Evolutionary conservation across 2,113 vertebrate genomes (phyloP).

Genomic region (Protomyctophum bolini): DNA sequence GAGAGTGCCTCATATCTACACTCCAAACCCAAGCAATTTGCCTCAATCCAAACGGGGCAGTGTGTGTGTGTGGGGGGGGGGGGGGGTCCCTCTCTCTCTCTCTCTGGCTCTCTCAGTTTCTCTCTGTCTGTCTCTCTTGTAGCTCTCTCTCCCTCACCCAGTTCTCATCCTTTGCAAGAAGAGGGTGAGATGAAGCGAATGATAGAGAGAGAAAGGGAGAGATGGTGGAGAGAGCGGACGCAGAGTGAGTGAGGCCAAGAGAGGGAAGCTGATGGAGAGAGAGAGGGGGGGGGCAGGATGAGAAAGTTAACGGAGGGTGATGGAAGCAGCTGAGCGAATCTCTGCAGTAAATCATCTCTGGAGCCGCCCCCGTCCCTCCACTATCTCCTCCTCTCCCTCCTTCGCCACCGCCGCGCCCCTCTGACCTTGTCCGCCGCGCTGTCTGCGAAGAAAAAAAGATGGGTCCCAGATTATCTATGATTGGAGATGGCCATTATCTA

Average conservation of each 20-base stretch:
- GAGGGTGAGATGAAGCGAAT: slow-evolving; percentile 58
- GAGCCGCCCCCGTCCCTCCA: slow-evolving; percentile 63
- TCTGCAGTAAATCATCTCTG: slow-evolving; percentile 76
- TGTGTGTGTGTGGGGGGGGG: slow-evolving; percentile 15
- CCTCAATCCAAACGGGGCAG: slow-evolving; percentile 42
- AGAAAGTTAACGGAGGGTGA: slow-evolving; percentile 79
- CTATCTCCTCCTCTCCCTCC: slow-evolving; percentile 57
- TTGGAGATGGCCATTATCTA: slow-evolving; percentile 84
- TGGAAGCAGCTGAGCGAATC: slow-evolving; percentile 78
- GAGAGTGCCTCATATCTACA: slow-evolving; percentile 29
- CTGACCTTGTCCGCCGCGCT: slow-evolving; percentile 80
- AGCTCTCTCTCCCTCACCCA: neutral
- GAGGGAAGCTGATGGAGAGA: neutral
- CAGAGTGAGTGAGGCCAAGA: slow-evolving; percentile 1
- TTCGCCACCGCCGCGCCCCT: slow-evolving; percentile 52
- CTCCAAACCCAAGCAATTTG: slow-evolving; percentile 55
- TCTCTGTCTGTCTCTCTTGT: slow-evolving; percentile 24
- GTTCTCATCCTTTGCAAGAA: slow-evolving; percentile 35
- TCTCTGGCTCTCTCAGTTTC: slow-evolving; percentile 16
- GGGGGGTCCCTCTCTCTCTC: slow-evolving; percentile 31
- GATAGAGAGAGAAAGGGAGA: slow-evolving; percentile 54
- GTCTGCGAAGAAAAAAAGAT: slow-evolving; percentile 78
- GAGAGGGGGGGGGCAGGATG: slow-evolving; percentile 63
- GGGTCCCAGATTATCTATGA: slow-evolving; percentile 81
- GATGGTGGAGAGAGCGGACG: slow-evolving; percentile 47